phyloP scores from a whole-genome alignment of 2,797 vertebrate genomes.

The Carapus acus region DNA sequence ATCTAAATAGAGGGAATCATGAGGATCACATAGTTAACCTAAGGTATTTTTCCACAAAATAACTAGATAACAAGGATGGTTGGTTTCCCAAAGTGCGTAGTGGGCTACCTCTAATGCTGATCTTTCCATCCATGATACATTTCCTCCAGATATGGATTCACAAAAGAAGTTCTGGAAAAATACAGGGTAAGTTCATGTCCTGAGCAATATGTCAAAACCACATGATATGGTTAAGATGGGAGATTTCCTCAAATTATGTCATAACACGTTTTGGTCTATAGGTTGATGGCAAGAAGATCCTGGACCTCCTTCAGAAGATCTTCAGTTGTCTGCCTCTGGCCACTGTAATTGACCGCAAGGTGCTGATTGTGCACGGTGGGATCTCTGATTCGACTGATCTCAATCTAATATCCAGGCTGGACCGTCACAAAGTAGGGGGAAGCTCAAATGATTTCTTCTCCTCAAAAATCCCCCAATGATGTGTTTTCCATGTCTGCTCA shows the following conservation, averaged over 20 bases:
- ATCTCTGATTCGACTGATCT: conserved; percentile 87
- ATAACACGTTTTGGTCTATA: conserved; percentile 41
- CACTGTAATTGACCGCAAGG: conserved; percentile 85
- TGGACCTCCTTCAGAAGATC: conserved; percentile 83
- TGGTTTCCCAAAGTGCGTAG: too few species aligned
- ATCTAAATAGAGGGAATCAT: conserved; percentile 91
- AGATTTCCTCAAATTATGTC: too few species aligned
- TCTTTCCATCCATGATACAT: conserved; percentile 18
- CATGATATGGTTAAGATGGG: too few species aligned
- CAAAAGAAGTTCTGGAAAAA: conserved; percentile 90
- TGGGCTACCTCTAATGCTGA: too few species aligned
- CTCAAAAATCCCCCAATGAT: background rate
- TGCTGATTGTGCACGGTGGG: conserved; percentile 87
- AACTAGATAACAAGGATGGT: background rate
- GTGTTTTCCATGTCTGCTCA: background rate
- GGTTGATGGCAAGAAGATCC: conserved; percentile 85
- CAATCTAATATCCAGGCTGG: conserved; percentile 72
- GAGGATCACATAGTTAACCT: conserved; percentile 93
- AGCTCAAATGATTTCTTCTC: background rate
- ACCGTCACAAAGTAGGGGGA: conserved; percentile 81
- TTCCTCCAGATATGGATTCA: conserved; percentile 86
- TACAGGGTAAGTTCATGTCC: conserved; percentile 76
- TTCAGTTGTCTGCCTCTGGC: conserved; percentile 91
- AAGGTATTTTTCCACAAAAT: conserved; percentile 63
- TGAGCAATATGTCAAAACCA: too few species aligned